phyloP scores from a whole-genome alignment of 2,888 invertebrate species.

The Nomada fabriciana region DNA sequence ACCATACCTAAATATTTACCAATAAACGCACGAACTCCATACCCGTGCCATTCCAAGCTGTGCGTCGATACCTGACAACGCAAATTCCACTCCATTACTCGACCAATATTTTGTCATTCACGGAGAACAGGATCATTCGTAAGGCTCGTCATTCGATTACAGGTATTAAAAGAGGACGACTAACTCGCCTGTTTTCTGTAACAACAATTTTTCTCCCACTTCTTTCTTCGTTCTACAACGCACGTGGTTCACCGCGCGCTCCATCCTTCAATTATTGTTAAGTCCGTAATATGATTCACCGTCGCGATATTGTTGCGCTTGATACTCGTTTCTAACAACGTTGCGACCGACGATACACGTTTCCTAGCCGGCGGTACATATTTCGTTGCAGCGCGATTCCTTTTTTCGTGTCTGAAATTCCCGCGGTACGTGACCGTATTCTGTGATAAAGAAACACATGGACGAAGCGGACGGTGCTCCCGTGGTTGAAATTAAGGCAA shows the following conservation, averaged over 20 bases:
- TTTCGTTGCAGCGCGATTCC: not conserved
- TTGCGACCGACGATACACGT: too few species aligned
- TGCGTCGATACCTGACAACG: not conserved
- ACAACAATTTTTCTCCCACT: not conserved
- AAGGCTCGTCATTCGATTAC: slow-evolving; percentile 14
- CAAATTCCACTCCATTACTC: not conserved
- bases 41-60: not conserved
- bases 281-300: slow-evolving; percentile 39
- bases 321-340: too few species aligned
- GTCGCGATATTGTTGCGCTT: not conserved
- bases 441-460: slow-evolving; percentile 13
- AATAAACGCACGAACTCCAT: slow-evolving; percentile 1
- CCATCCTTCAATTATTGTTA: slow-evolving; percentile 39
- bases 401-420: slow-evolving; percentile 16
- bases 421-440: slow-evolving; percentile 25
- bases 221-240: too few species aligned
- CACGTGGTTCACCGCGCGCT: not conserved
- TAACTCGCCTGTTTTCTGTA: slow-evolving; percentile 2
- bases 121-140: slow-evolving; percentile 13
- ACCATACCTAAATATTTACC: slow-evolving; percentile 1
- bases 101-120: not conserved
- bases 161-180: not conserved
- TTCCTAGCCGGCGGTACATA: too few species aligned
- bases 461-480: slow-evolving; percentile 12
- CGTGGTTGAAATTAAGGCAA: slow-evolving; percentile 19